Conservation (phyloP, 2,888 invertebrate species). For the Spilarctia lutea region DNA sequence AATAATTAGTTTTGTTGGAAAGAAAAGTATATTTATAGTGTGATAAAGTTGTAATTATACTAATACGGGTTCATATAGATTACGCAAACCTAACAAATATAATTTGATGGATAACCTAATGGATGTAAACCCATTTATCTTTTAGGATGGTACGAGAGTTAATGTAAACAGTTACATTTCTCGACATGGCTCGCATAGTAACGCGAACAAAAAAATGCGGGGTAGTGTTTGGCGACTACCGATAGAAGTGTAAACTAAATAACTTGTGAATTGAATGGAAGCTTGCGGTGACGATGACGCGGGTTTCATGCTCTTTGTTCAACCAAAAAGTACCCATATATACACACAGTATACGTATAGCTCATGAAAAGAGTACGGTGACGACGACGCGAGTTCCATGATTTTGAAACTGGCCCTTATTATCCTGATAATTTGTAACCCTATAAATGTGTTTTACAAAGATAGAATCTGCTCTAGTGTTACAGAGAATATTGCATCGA, state of each 20-base stretch:
- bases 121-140: not conserved
- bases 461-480: not conserved
- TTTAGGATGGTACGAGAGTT: not conserved
- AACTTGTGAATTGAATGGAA: too few species aligned
- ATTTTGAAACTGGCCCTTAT: too few species aligned
- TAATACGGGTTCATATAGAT: not conserved
- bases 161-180: too few species aligned
- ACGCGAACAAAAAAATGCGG: not conserved
- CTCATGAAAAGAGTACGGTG: too few species aligned
- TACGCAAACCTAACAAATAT: too few species aligned
- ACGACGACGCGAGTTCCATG: too few species aligned
- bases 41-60: not conserved
- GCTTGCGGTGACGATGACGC: too few species aligned
- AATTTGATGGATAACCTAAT: not conserved
- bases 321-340: too few species aligned
- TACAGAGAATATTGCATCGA: not conserved
- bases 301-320: too few species aligned
- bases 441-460: not conserved
- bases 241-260: too few species aligned
- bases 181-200: not conserved
- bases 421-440: not conserved
- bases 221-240: too few species aligned
- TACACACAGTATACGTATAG: too few species aligned
- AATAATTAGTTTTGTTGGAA: slow-evolving; percentile 3
- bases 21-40: not conserved